Conservation (phyloP, 2,113 vertebrate species). For the Microcebus murinus region DNA sequence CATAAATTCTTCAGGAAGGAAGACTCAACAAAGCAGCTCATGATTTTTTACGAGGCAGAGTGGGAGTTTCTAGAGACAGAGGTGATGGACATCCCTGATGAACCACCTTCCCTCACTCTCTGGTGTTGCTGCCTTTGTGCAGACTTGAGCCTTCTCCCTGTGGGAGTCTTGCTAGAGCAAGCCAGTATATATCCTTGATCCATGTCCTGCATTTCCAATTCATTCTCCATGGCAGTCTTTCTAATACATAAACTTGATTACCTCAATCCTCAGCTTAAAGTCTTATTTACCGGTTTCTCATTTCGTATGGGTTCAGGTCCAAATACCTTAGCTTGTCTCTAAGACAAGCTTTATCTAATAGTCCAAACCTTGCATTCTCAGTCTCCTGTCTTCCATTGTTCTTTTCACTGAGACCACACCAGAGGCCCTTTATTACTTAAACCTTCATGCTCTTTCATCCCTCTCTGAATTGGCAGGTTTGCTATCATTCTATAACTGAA, state of each 20-base stretch:
- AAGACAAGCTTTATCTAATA: not conserved
- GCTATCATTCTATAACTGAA: not conserved
- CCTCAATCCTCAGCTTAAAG: not conserved
- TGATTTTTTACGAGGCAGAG: not conserved
- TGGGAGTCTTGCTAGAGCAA: not conserved
- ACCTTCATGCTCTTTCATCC: not conserved
- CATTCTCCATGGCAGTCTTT: not conserved
- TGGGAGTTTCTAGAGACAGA: not conserved
- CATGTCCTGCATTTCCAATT: not conserved
- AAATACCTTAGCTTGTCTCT: not conserved
- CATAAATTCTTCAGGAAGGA: not conserved
- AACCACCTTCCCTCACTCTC: rapidly evolving
- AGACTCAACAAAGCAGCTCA: not conserved
- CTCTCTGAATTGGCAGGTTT: not conserved
- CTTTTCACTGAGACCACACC: not conserved
- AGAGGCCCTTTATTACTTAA: not conserved
- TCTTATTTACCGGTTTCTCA: not conserved
- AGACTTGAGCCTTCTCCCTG: not conserved
- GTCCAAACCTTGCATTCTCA: not conserved
- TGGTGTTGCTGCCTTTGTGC: not conserved
- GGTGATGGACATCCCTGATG: not conserved
- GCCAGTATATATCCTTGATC: not conserved
- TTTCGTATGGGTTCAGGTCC: not conserved
- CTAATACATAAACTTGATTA: not conserved
- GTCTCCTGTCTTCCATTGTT: not conserved